phyloP scores from a whole-genome alignment of 2,113 vertebrate genomes.

The Zosterops hypoxanthus region DNA sequence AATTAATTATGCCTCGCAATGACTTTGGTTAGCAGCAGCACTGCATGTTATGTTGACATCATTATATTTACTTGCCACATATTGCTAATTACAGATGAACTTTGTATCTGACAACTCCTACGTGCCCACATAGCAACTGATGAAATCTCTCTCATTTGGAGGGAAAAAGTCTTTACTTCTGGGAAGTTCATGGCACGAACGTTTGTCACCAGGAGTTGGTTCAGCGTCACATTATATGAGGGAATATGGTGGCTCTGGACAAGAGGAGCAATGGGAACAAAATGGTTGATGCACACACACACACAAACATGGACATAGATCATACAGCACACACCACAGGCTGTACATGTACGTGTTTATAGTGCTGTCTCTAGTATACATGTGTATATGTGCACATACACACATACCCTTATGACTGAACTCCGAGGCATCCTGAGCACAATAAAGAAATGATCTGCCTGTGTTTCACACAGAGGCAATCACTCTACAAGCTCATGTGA shows the following conservation, averaged over 20 bases:
- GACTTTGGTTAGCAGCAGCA: not conserved
- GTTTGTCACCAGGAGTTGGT: not conserved
- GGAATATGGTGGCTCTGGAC: not conserved
- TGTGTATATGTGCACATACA: not conserved
- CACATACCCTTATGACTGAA: not conserved
- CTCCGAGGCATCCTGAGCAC: not conserved
- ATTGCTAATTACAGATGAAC: not conserved
- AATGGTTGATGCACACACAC: not conserved
- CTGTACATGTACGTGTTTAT: not conserved
- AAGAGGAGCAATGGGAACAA: not conserved
- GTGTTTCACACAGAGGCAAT: constrained; percentile 30
- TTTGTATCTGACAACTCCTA: not conserved
- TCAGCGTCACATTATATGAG: not conserved
- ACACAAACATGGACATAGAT: not conserved
- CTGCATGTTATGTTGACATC: fast-evolving
- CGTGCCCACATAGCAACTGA: not conserved
- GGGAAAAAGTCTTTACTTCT: not conserved
- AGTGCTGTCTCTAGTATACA: not conserved
- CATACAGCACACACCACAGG: fast-evolving
- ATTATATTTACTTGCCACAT: not conserved
- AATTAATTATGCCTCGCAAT: not conserved
- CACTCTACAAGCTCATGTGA: constrained; percentile 23
- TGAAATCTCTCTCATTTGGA: not conserved
- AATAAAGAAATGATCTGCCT: constrained; percentile 1
- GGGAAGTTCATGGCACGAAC: fast-evolving